Evolutionary conservation across 2,888 invertebrate genomes (phyloP), one percentile per base, ranked within the genome.

Genomic region (Salticus scenicus): DNA sequence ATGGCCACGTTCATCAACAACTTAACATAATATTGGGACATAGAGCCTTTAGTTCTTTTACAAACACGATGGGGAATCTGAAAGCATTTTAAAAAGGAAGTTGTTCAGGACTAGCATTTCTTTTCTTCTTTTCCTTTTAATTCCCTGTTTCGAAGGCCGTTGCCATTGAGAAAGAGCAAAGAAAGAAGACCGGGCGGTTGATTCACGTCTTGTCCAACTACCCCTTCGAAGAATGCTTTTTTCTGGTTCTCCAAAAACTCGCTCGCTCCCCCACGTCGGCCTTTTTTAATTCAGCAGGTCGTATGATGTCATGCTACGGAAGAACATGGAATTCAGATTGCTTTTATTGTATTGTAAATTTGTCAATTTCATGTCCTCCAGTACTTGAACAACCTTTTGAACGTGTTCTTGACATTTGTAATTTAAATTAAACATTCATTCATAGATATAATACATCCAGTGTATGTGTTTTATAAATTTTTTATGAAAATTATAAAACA

Each of bases 161-260:
- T 57, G 57, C 57, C 57, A 57, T 57, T 37, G 37, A 20, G 57
- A 24, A 47, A 47, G 17, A 37, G 17, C 4, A 57, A 57, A 57
- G 12, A 1, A 47, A 47, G 17, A 47, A 47, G 17, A 47, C 10
- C 2, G 24, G 4, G 1, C 24, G 24, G 20, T 24, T 57, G 57
- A 57, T 57, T 57, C 57, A 57, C 57, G 57, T 24, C 57, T 24
- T 57, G 20, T 8, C 24, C 57, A 24, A 57, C 57, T 57, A 57
- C 57, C 57, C 57, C 57, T 57, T 4, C 17, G 57, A 57, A 57
- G 57, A 57, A 57, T 57, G 8, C 24, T 24, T 57, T 57, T 57
- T 57, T 57, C 24, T 1, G 57, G 4, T 24, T 57, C 24, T 24
- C 57, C 57, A 12, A 57, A 47, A 57, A 57, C 57, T n/a, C 2